phyloP scores from a whole-genome alignment of 2,888 invertebrate species.

The Lasioglossum marginatum region DNA sequence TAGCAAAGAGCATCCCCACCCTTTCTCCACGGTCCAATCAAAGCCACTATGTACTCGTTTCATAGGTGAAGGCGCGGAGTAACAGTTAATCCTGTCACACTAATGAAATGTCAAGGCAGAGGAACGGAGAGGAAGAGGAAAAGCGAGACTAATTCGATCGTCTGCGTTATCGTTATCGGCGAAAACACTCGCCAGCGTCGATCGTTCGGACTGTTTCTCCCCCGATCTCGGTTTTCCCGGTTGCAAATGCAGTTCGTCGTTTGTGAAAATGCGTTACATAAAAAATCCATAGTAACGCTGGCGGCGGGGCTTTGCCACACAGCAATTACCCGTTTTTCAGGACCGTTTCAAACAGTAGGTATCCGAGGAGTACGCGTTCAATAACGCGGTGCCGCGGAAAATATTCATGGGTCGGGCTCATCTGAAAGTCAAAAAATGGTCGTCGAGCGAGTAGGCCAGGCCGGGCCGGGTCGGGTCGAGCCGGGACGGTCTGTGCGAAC shows the following conservation, averaged over 20 bases:
- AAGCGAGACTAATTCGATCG: not conserved
- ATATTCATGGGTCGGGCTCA: slow-evolving; percentile 55
- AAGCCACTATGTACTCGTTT: too few species aligned
- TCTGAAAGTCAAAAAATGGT: slow-evolving; percentile 59
- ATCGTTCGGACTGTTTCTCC: not conserved
- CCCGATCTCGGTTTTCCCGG: not conserved
- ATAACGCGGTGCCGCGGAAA: slow-evolving; percentile 46
- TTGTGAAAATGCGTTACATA: not conserved
- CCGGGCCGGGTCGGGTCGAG: not conserved
- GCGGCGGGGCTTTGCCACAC: not conserved
- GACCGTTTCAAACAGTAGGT: slow-evolving; percentile 14
- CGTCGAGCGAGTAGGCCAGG: not conserved
- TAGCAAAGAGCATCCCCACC: too few species aligned
- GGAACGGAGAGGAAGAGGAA: not conserved
- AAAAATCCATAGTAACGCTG: slow-evolving; percentile 16
- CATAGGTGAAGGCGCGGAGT: too few species aligned
- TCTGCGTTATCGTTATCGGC: not conserved
- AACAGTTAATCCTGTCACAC: too few species aligned
- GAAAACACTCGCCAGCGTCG: not conserved
- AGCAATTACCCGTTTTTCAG: not conserved
- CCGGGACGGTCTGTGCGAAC: slow-evolving; percentile 12
- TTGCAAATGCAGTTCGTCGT: not conserved
- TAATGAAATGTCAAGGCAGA: not conserved
- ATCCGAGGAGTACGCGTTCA: slow-evolving; percentile 45
- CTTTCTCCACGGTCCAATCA: too few species aligned